Base-by-base conservation (phyloP, 1,140 invertebrate species). In the Cyclargus thomasi region DNA sequence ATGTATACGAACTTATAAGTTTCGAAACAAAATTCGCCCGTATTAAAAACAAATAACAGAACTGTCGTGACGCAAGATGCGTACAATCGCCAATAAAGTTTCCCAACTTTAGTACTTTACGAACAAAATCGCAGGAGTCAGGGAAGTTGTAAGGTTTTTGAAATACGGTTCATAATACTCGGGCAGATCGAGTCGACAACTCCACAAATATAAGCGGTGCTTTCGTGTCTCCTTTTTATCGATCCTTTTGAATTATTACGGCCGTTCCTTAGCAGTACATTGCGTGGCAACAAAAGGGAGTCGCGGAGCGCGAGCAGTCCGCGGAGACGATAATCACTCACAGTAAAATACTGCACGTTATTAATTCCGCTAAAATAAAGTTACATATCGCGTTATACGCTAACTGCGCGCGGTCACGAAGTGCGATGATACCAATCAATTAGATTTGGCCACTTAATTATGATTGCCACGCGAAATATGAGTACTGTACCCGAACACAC, bases 211-310 rank as follows among this genome's bases (percentile, higher is more conserved):
- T 70, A 73, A 65, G 68, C 72, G 62, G 74, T 75, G 72, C 71
- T 79, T 72, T 71, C 77, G 77, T 74, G 74, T 74, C 69, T 70
- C 64, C 65, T 66, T 59, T 67, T 70, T 79, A 79, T 79, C 75
- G 77, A 79, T 79, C 74, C 74, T 77, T 79, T 71, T 69, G 70
- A 68, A 74, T 53, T 65, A 65, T 65, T 65, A 59, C 20, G 55
- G 55, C 55, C 55, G 55, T 59, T 20, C 55, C 71, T 35, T 57
- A 55, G 59, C 68, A 16, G 39, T 47, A 70, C 69, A 71, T 76
- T 68, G 74, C 76, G 72, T 78, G 72, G 74, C 72, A 74, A 73
- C 68, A 68, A 53, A 53, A 63, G 62, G 53, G 64, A 62, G 55
- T 53, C 47, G n/a, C n/a, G n/a, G n/a, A 64, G 47, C 29, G 21